Base-by-base conservation (phyloP, 2,113 vertebrate genomes). In the Corydoras maculifer region DNA sequence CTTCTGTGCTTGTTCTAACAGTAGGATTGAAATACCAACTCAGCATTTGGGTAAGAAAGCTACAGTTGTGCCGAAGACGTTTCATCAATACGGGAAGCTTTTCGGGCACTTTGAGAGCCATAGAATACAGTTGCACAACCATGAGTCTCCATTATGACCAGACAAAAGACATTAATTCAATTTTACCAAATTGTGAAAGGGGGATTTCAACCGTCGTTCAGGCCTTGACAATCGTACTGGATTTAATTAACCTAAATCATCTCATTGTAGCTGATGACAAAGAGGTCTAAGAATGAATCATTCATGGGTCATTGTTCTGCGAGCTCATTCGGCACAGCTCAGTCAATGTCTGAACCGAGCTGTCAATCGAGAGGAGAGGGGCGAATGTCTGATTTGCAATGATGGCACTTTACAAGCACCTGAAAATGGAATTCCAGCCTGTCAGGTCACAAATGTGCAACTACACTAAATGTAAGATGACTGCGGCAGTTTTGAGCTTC, bases 231-330 rank as follows among this genome's bases (percentile, higher is more conserved):
- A 85, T 88, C 84, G 86, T 84, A 81, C 82, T 65, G 74, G 84
- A 85, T 86, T 86, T 88, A 89, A 90, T 90, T 82, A 88, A 86
- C 81, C 84, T 61, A 86, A 88, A 89, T 89, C 51, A 61, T 72
- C 83, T 90, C 85, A 88, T 88, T 88, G 84, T 88, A 81, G 82
- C 82, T 78, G 85, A 87, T 84, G 85, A 90, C 85, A 89, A 87
- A 88, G 84, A 77, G 79, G 76, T 80, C 83, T 85, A 76, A 81
- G 76, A 81, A 82, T 70, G 25, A 80, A 74, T 88, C 86, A 88
- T 88, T 87, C 82, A 84, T 83, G 82, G 80, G 84, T 82, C 81
- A 86, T 86, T 88, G 83, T 88, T 85, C 84, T 73, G 75, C 73
- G 82, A 78, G 73, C 81, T 84, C 81, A 69, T 84, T 84, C 79